Base-by-base conservation (phyloP, 2,113 vertebrate species). In the Thunnus thynnus region DNA sequence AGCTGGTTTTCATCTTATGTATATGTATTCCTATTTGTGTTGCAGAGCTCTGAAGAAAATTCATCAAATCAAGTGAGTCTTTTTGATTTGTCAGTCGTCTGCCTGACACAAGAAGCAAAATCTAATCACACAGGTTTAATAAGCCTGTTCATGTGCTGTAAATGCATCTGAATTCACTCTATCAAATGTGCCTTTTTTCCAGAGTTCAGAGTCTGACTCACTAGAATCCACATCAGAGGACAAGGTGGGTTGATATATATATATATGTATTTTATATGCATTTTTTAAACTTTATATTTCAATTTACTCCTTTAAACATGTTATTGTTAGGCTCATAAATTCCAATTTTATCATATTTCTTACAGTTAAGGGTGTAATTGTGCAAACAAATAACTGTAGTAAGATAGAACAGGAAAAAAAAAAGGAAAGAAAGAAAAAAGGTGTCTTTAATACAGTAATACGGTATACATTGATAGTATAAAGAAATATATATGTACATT, bases 31-130 rank as follows among this genome's bases (percentile, higher is more conserved):
- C 1, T 14, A 13, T 87, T 71, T 90, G 20, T 74, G 8, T 75
- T 86, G 51, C 78, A 94, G 92, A 92, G 89, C 79, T 91, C 89
- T 44, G 86, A 91, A 67, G 92, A 93, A 82, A 88, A 5, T 56
- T 18, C 27, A 13, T 89, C 89, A 57, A 80, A 54, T 61, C 70
- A 91, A 65, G 87, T 86, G 47, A 85, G 88, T 58, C 13, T 1
- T 63, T 78, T 30, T 22, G 25, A 47, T 41, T 36, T 2, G 3
- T 78, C 4, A 16, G 47, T 60, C 3, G 32, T 25, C 3, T 55
- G 1, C 12, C 4, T 5, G 4, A 5, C 14, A 18, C 18, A 1
- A 63, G 5, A 16, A 50, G 5, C 22, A 48, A 48, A 13, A 27
- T 60, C 12, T 0, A 13, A 18, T 22, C 2, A 57, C 22, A 48